Evolutionary conservation across 2,113 vertebrate species (phyloP).

Genomic region (Zeus faber): DNA sequence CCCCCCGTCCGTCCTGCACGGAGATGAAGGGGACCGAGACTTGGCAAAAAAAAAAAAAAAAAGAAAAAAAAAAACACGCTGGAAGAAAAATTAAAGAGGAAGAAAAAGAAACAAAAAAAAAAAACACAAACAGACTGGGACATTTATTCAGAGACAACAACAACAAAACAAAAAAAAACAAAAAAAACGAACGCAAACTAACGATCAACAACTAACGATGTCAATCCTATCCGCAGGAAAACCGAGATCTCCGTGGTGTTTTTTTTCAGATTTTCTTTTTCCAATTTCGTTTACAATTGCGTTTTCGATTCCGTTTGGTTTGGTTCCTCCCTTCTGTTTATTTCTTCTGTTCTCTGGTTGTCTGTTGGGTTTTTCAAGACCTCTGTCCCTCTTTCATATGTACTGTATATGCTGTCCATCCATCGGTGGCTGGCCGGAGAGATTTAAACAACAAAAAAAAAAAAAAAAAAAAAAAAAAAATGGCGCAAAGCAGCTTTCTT

Average conservation of each 20-base stretch:
- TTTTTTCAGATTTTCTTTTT: constrained; percentile 26
- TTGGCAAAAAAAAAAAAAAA: constrained; percentile 10
- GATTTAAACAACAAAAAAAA: constrained; percentile 10
- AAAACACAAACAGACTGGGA: constrained; percentile 18
- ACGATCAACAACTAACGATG: constrained; percentile 54
- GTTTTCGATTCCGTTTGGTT: too few relatives aligned
- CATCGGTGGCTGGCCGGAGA: constrained; percentile 32
- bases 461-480: constrained; percentile 12
- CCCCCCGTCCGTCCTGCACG: too few relatives aligned
- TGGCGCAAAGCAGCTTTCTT: constrained; percentile 39
- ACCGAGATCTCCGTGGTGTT: constrained; percentile 37
- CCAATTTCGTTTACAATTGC: too few relatives aligned
- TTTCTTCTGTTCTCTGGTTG: background rate
- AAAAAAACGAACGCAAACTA: constrained; percentile 13
- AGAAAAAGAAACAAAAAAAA: too few relatives aligned
- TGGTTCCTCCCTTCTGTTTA: background rate
- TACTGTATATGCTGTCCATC: constrained; percentile 47
- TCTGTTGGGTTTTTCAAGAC: constrained; percentile 12
- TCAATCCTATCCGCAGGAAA: constrained; percentile 50
- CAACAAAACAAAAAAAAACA: constrained; percentile 26
- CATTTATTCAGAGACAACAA: too few relatives aligned
- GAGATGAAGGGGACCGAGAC: background rate
- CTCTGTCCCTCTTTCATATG: constrained; percentile 50
- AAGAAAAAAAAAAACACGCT: constrained; percentile 1
- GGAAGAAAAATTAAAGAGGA: too few relatives aligned